phyloP scores from a whole-genome alignment of 2,888 invertebrate species.

The Gastracanthus pulcherrimus region DNA sequence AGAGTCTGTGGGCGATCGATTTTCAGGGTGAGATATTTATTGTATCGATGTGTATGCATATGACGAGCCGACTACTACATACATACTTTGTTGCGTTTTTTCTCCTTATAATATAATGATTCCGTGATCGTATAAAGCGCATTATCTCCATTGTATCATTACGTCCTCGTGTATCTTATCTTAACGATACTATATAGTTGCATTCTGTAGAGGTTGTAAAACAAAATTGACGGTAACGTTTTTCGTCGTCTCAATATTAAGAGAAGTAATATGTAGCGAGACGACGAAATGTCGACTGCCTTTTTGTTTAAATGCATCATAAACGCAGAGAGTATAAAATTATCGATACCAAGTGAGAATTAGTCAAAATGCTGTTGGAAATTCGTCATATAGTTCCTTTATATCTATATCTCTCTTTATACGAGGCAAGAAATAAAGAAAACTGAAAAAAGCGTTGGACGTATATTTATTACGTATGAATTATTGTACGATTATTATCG shows the following conservation, averaged over 20 bases:
- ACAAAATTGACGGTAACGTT: background rate
- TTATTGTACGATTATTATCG: conserved; percentile 60
- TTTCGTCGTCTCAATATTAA: background rate
- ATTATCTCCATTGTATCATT: background rate
- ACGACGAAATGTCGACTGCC: no score
- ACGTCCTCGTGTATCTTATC: background rate
- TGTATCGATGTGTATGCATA: conserved; percentile 16
- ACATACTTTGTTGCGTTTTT: background rate
- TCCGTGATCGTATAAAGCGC: no score
- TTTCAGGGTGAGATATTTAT: background rate
- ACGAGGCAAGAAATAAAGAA: conserved; percentile 49
- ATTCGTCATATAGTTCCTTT: conserved; percentile 69
- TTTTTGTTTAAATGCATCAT: no score
- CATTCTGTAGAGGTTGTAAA: background rate
- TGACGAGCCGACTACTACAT: conserved; percentile 6
- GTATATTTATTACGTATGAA: conserved; percentile 57
- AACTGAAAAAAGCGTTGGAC: conserved; percentile 58
- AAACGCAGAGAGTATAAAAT: no score
- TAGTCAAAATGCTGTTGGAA: conserved; percentile 60
- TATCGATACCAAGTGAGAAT: conserved; percentile 57
- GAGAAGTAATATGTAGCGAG: conserved; percentile 36
- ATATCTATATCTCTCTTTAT: conserved; percentile 54
- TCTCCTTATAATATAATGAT: no score
- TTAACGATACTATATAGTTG: background rate
- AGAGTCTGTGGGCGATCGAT: background rate